Conservation (phyloP, 2,113 vertebrate genomes). For the Enhydra lutris region DNA sequence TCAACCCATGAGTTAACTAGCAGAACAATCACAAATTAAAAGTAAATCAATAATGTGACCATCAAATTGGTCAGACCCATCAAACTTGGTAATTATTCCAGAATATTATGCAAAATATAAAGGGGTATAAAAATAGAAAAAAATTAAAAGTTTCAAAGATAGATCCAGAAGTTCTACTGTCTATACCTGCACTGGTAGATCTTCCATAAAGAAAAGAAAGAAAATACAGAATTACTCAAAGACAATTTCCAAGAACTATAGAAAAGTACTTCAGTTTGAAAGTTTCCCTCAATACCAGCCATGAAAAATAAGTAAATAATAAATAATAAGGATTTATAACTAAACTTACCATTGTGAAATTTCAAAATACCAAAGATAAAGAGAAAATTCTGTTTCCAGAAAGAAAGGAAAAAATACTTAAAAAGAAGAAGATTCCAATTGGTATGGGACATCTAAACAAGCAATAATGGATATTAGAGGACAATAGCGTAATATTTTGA, state of each 20-base stretch:
- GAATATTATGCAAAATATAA: neutral
- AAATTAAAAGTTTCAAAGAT: neutral
- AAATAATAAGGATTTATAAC: neutral
- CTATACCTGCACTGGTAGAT: neutral
- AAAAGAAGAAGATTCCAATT: neutral
- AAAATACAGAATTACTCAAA: neutral
- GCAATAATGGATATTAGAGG: neutral
- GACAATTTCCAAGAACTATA: neutral
- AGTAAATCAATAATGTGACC: neutral
- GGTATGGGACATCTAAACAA: neutral
- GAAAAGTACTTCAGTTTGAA: slow-evolving; percentile 19
- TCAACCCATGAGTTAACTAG: neutral
- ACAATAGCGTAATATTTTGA: neutral
- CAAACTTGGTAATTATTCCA: neutral
- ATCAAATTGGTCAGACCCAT: neutral
- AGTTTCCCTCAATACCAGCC: neutral
- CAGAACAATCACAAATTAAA: neutral
- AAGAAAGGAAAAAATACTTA: neutral
- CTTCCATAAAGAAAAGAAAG: neutral
- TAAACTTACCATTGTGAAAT: neutral
- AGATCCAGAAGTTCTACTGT: neutral
- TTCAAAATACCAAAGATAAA: neutral
- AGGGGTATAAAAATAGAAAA: neutral
- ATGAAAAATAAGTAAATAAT: neutral
- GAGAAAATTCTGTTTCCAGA: neutral